These are phyloP conservation scores for Neoniphon sammara DNA, from an alignment of 2,797 vertebrate species.

Conservation along the genomic window DNA sequence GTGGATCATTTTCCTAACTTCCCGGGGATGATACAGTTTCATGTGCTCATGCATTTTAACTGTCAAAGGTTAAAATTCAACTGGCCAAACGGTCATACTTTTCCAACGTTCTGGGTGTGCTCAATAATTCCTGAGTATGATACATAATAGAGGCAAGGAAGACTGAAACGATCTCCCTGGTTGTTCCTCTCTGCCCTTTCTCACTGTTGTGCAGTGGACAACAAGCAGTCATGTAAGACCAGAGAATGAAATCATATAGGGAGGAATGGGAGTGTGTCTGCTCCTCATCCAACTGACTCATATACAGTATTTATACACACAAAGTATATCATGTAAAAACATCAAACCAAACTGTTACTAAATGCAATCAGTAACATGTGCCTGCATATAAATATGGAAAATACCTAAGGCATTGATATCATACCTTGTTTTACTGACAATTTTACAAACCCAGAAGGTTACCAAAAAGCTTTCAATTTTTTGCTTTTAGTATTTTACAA, in stretches of 20 bases:
- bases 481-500: no score
- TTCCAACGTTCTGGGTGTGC: conserved; percentile 44
- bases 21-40: conserved; percentile 24
- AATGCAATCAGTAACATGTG: conserved; percentile 5
- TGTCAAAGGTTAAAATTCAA: conserved; percentile 57
- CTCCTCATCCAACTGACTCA: no score
- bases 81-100: conserved; percentile 35
- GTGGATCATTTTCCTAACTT: conserved; percentile 55
- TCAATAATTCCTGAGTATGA: conserved; percentile 43
- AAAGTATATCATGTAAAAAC: no score
- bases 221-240: conserved; percentile 20
- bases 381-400: not conserved
- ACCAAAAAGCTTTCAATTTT: no score
- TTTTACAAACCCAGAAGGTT: not conserved
- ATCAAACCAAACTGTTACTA: no score
- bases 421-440: not conserved
- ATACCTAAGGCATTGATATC: conserved; percentile 8
- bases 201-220: conserved; percentile 11
- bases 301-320: no score
- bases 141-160: conserved; percentile 39
- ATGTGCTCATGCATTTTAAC: conserved; percentile 53
- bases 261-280: not conserved
- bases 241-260: conserved; percentile 43
- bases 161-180: conserved; percentile 25
- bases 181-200: conserved; percentile 28